These are phyloP conservation scores for Lontra canadensis DNA, from an alignment of 2,113 vertebrate genomes.

Conservation along the genomic window DNA sequence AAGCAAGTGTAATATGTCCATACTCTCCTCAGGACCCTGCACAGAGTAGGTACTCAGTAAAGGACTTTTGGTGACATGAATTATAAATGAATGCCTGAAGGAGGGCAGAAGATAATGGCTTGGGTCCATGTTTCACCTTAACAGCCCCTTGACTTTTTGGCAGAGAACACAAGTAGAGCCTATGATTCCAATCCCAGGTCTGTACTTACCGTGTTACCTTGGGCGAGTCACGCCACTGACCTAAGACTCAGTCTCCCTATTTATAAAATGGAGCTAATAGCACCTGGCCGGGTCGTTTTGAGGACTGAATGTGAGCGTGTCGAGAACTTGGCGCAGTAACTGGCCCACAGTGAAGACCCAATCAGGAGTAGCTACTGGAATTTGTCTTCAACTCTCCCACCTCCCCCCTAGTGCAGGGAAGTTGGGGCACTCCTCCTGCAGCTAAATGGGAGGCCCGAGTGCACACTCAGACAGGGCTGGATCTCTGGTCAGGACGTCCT, in stretches of 20 bases:
- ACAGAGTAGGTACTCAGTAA: not conserved
- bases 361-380: not conserved
- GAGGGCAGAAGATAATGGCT: not conserved
- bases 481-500: not conserved
- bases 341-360: not conserved
- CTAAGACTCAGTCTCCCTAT: not conserved
- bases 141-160: not conserved
- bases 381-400: not conserved
- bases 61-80: conserved; percentile 30
- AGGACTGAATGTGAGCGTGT: not conserved
- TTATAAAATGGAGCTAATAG: not conserved
- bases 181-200: not conserved
- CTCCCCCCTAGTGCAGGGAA: not conserved
- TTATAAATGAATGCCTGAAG: not conserved
- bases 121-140: not conserved
- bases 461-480: not conserved
- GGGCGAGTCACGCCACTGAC: not conserved
- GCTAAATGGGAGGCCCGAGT: not conserved
- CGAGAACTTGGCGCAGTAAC: not conserved
- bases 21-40: not conserved
- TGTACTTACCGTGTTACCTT: not conserved
- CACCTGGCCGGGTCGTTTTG: not conserved
- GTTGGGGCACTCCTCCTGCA: not conserved
- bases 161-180: not conserved
- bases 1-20: not conserved